These are phyloP conservation scores for Polylopha cassiicola DNA, from an alignment of 2,888 invertebrate genomes.

Conservation along the genomic window DNA sequence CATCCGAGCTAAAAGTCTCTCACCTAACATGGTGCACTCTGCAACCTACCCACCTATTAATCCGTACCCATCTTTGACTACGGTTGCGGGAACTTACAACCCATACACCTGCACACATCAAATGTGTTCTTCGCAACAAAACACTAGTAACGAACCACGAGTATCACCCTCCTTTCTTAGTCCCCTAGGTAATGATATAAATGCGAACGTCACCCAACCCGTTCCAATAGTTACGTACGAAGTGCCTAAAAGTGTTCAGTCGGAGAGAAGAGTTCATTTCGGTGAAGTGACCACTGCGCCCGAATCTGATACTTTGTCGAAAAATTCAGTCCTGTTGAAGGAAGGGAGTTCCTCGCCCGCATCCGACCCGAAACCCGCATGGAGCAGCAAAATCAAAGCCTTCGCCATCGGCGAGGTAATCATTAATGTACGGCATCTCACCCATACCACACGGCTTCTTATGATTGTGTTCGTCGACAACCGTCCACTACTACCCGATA, in stretches of 20 bases:
- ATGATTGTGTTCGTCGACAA: slow-evolving; percentile 75
- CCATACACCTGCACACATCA: slow-evolving; percentile 64
- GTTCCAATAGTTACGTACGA: slow-evolving; percentile 44
- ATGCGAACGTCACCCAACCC: slow-evolving; percentile 55
- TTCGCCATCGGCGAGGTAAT: slow-evolving; percentile 77
- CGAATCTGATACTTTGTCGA: slow-evolving; percentile 55
- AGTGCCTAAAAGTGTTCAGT: slow-evolving; percentile 58
- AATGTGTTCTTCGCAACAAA: slow-evolving; percentile 46
- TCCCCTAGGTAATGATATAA: slow-evolving; percentile 56
- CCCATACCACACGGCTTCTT: slow-evolving; percentile 68
- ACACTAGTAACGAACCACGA: slow-evolving; percentile 41
- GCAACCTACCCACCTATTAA: slow-evolving; percentile 67
- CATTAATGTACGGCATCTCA: slow-evolving; percentile 66
- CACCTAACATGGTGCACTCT: slow-evolving; percentile 62
- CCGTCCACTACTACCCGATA: slow-evolving; percentile 52
- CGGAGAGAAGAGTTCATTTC: slow-evolving; percentile 73
- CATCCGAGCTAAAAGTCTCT: slow-evolving; percentile 47
- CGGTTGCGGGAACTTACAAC: slow-evolving; percentile 70
- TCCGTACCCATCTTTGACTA: slow-evolving; percentile 67
- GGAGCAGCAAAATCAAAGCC: slow-evolving; percentile 75
- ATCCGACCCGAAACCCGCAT: slow-evolving; percentile 64
- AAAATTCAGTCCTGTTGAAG: slow-evolving; percentile 55
- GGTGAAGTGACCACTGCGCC: slow-evolving; percentile 65
- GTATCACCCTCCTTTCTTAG: slow-evolving; percentile 44
- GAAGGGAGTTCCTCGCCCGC: slow-evolving; percentile 59